Evolutionary conservation across 2,113 vertebrate genomes (phyloP).

Genomic region (Delphinus delphis): DNA sequence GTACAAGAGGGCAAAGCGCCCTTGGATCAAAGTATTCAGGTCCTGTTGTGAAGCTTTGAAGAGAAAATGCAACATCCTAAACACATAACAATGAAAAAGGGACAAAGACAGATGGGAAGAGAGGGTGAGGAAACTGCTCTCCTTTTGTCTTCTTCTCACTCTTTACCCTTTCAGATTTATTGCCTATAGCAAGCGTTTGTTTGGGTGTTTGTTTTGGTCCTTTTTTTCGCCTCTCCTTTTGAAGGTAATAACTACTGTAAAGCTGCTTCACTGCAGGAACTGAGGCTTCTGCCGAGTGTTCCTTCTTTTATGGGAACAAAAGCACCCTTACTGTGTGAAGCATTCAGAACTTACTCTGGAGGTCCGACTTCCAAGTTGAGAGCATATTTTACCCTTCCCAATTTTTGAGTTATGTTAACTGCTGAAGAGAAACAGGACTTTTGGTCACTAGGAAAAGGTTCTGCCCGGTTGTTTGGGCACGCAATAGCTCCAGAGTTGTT

Average conservation of each 20-base stretch:
- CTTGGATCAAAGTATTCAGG: background rate
- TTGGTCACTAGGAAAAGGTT: background rate
- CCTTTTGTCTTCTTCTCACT: background rate
- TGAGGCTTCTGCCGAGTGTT: background rate
- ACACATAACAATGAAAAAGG: background rate
- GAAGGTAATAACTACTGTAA: constrained; percentile 49
- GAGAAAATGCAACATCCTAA: background rate
- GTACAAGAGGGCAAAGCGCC: background rate
- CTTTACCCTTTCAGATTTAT: constrained; percentile 26
- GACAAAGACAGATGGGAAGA: background rate
- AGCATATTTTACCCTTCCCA: constrained; percentile 23
- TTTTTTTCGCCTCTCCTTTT: background rate
- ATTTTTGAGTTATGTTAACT: background rate
- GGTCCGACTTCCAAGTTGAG: background rate
- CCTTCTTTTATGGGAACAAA: constrained; percentile 25
- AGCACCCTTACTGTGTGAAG: background rate
- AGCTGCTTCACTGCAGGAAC: background rate
- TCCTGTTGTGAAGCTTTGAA: background rate
- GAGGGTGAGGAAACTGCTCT: too few relatives aligned
- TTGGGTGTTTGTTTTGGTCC: background rate
- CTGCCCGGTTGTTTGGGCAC: background rate
- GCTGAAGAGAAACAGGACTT: background rate
- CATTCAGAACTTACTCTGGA: constrained; percentile 24
- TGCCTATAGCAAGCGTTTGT: background rate
- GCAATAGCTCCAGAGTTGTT: background rate